Base-by-base conservation (phyloP, 2,113 vertebrate genomes). In the Oxyruncus cristatus region DNA sequence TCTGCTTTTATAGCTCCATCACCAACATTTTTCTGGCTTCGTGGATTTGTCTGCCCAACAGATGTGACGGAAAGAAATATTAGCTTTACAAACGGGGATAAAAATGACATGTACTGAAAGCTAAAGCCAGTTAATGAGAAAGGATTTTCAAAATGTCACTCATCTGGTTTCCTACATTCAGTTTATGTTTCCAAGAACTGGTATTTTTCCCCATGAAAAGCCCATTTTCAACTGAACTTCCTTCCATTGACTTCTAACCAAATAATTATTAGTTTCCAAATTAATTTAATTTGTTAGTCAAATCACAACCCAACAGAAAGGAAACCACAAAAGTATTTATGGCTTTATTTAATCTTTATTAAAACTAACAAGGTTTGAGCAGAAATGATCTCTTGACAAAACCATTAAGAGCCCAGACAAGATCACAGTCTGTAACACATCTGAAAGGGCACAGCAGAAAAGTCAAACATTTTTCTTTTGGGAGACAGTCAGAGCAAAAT, bases 201-300 rank as follows among this genome's bases (percentile, higher is more conserved):
- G 21, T 74, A 46, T 92, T 92, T 56, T 59, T 80, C 88, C 27
- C 72, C n/a, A 23, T 71, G 30, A 80, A 86, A 91, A 89, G 47
- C 74, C 85, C 65, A 46, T 95, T 95, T 94, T 78, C 72, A 61
- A 63, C 72, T 63, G 41, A 93, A 94, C 63, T 93, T 93, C 72
- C 44, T 88, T 86, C 85, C 81, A 39, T 78, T 4, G 22, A 52
- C 88, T 92, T 80, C 95, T 89, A 95, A 93, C 76, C 42, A 89
- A 94, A 93, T 92, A 96, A 94, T 97, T 96, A 95, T 90, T 92
- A 92, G 78, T 89, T 95, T 92, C 73, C 72, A 67, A 96, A 88
- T 96, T 85, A 96, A 97, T 94, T 92, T 44, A 92, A 94, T 92
- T 94, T 93, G 41, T 96, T 94, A 95, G 94, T 85, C 89, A 96